A percentile compares a stretch with the other conserved stretches of the same genome.
Evolutionary conservation across 1,140 invertebrate species (phyloP).

Genomic region (Saccostrea cuccullata): DNA sequence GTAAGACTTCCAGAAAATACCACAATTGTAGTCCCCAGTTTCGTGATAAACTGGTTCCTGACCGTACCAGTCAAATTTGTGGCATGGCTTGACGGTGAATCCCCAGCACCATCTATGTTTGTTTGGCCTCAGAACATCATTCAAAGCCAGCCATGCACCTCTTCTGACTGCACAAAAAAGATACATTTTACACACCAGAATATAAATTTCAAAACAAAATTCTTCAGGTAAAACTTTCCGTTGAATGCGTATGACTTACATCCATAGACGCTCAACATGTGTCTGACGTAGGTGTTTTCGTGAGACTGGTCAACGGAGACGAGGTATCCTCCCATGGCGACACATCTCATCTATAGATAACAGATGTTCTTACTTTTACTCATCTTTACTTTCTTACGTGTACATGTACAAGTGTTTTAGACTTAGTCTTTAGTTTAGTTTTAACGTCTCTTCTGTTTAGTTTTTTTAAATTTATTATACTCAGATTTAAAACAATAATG

Average conservation of each 20-base stretch:
- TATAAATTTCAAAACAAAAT: no score
- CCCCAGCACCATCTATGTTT: conserved; percentile 42
- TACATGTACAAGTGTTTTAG: no score
- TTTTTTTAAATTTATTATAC: no score
- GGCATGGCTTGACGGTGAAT: conserved; percentile 17
- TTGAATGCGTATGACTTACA: neutral
- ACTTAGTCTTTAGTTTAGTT: no score
- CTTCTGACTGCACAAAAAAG: neutral
- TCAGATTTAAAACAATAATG: neutral
- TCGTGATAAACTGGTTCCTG: conserved; percentile 15
- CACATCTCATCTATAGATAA: conserved; percentile 30
- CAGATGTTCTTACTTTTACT: no score
- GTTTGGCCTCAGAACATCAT: conserved; percentile 31
- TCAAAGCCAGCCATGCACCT: conserved; percentile 7
- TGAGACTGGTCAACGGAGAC: conserved; percentile 8
- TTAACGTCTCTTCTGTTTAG: no score
- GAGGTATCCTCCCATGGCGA: conserved; percentile 34
- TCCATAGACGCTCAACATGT: conserved; percentile 11
- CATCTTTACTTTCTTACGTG: no score
- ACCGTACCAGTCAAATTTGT: conserved; percentile 29
- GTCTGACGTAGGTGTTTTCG: conserved; percentile 39
- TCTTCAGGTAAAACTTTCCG: no score
- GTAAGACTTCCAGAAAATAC: neutral
- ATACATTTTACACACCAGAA: neutral
- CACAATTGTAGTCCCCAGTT: conserved; percentile 4